Percentiles rank a stretch among this genome's conserved stretches.
phyloP scores from a whole-genome alignment of 2,888 invertebrate species.

The Liposcelis brunnea region DNA sequence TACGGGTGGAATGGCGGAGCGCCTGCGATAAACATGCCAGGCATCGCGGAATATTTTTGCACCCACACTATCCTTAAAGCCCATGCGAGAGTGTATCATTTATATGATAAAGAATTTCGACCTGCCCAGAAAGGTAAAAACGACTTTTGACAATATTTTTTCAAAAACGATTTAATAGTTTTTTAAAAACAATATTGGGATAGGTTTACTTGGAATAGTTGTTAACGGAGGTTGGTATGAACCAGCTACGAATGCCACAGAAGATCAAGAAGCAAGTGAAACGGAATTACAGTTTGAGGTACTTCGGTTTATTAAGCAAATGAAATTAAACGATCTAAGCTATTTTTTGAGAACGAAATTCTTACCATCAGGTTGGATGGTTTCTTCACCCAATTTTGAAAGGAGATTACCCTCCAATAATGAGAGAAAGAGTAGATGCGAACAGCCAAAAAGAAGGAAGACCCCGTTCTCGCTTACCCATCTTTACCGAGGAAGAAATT shows the following conservation, averaged over 20 bases:
- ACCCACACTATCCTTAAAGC: slow-evolving; percentile 28
- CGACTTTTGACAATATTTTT: background rate
- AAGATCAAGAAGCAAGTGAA: slow-evolving; percentile 16
- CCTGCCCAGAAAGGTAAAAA: slow-evolving; percentile 33
- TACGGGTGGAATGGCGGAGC: slow-evolving; percentile 31
- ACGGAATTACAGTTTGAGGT: slow-evolving; percentile 16
- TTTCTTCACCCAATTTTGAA: slow-evolving; percentile 21
- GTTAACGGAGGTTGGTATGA: slow-evolving; percentile 14
- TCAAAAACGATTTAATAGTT: slow-evolving; percentile 5
- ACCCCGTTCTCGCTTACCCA: slow-evolving; percentile 28
- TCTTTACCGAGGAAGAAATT: slow-evolving; percentile 35
- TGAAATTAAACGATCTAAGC: background rate
- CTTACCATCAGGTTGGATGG: slow-evolving; percentile 17
- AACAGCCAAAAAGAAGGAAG: slow-evolving; percentile 29
- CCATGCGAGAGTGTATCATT: slow-evolving; percentile 28
- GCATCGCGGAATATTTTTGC: slow-evolving; percentile 23
- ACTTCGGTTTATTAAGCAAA: background rate
- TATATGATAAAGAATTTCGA: slow-evolving; percentile 31
- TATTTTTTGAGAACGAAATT: background rate
- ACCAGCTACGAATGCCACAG: slow-evolving; percentile 13
- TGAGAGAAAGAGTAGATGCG: slow-evolving; percentile 27
- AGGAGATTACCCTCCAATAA: slow-evolving; percentile 34
- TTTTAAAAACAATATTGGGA: slow-evolving; percentile 8
- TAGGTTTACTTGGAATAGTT: slow-evolving; percentile 17
- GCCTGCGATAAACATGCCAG: slow-evolving; percentile 28